Base-by-base conservation (phyloP, 1,140 invertebrate genomes). In the Coptotermes formosanus region DNA sequence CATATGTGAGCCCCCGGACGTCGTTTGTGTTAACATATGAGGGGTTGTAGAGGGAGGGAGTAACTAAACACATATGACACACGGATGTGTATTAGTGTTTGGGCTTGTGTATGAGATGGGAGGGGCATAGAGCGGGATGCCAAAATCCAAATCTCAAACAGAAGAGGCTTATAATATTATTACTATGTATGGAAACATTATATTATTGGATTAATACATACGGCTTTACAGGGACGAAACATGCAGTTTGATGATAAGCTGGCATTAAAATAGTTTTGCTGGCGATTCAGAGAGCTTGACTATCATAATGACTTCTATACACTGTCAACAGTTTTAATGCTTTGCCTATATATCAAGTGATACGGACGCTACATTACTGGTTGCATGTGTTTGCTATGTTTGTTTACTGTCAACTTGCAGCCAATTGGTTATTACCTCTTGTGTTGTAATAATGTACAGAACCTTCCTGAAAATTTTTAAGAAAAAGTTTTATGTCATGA, bases 111-210 rank as follows among this genome's bases (percentile, higher is more conserved):
- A 75, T 75, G n/a, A 30, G 64, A 9, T 75, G 25, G 64, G 64
- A 16, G 64, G 64, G 64, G 64, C 25, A 75, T 8, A 30, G 64
- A 75, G n/a, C 64, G 14, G 64, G 7, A 75, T 14, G 16, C 64
- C 64, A 75, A 75, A 75, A 75, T 75, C 64, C 64, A 75, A 75
- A 75, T 75, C 64, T 75, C 64, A 75, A 75, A 75, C 64, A 75
- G 25, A 75, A 75, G 64, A 14, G 64, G 64, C 64, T 75, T 75
- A 75, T 30, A 30, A 30, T 75, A 75, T 11, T 75, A 75, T 30
- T 75, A 30, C 64, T 75, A 75, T 75, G n/a, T 75, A 30, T 75
- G 64, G 64, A 75, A 75, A 75, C 64, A 75, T 30, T 8, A 75
- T 75, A 75, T 75, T 75, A 75, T 75, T 75, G 64, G 3, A 75